phyloP scores from a whole-genome alignment of 1,140 invertebrate species.

The Mamestra configurata region DNA sequence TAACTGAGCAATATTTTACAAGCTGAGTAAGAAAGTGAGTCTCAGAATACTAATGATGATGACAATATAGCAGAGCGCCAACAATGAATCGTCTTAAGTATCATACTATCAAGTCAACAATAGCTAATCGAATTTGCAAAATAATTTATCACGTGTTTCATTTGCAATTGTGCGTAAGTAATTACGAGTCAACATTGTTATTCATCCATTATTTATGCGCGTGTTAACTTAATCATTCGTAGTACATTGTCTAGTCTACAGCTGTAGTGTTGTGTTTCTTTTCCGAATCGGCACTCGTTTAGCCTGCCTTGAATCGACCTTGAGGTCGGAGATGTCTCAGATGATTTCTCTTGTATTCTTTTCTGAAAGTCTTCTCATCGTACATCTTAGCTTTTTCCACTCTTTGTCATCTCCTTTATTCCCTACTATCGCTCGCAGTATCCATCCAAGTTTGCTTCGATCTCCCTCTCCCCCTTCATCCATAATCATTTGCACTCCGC shows the following conservation, averaged over 20 bases:
- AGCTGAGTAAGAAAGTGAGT: neutral
- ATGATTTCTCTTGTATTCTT: too few relatives aligned
- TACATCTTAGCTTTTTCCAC: too few relatives aligned
- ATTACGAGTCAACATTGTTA: conserved; percentile 14
- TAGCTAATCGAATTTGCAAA: neutral
- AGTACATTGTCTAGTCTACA: neutral
- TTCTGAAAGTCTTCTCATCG: too few relatives aligned
- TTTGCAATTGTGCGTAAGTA: conserved; percentile 15
- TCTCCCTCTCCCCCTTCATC: neutral
- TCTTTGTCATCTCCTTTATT: too few relatives aligned
- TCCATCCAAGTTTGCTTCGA: neutral
- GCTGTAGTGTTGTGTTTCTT: neutral
- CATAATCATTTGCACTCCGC: neutral
- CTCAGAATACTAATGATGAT: neutral
- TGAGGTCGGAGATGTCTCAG: too few relatives aligned
- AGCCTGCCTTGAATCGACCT: too few relatives aligned
- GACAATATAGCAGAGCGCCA: neutral
- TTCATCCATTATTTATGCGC: conserved; percentile 15
- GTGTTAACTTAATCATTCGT: conserved; percentile 6
- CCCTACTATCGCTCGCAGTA: too few relatives aligned
- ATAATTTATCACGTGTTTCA: neutral
- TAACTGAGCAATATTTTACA: too few relatives aligned
- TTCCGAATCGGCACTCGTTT: neutral
- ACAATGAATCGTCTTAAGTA: neutral
- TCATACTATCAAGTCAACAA: neutral